Conservation (phyloP, 2,113 vertebrate genomes). For the Paracanthobrama guichenoti region DNA sequence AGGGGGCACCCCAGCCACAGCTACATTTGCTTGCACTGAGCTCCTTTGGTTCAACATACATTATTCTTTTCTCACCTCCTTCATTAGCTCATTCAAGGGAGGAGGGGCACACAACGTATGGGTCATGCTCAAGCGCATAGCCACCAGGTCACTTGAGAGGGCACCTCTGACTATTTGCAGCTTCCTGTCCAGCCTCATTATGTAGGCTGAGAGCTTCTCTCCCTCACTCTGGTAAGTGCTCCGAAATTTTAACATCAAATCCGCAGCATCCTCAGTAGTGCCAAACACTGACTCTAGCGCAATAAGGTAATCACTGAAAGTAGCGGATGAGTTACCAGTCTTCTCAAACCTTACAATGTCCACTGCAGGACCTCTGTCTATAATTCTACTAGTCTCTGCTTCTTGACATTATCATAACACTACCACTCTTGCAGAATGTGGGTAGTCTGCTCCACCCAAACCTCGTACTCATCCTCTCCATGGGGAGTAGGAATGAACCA, state of each 20-base stretch:
- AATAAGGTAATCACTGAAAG: constrained; percentile 37
- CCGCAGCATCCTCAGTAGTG: constrained; percentile 29
- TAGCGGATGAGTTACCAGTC: constrained; percentile 25
- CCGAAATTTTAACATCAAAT: constrained; percentile 32
- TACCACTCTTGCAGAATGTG: constrained; percentile 48
- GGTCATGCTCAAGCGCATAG: constrained; percentile 14
- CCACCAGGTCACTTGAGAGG: background rate
- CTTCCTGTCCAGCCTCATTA: constrained; percentile 7
- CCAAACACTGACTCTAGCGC: constrained; percentile 44
- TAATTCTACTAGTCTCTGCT: constrained; percentile 51
- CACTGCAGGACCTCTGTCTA: constrained; percentile 46
- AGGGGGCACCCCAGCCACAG: background rate
- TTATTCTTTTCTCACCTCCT: background rate
- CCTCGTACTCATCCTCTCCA: constrained; percentile 50
- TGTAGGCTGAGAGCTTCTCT: constrained; percentile 25
- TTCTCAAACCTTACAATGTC: constrained; percentile 47
- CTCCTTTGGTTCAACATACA: background rate
- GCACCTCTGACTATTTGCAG: constrained; percentile 1
- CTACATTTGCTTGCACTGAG: background rate
- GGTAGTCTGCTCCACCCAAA: constrained; percentile 44
- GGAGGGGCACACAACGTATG: constrained; percentile 6
- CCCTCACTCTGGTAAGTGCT: constrained; percentile 13
- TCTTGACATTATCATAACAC: constrained; percentile 39
- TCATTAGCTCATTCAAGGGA: background rate
- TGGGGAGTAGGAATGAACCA: constrained; percentile 18